Evolutionary conservation across 2,888 invertebrate genomes (phyloP).

Genomic region (Thera obeliscata): DNA sequence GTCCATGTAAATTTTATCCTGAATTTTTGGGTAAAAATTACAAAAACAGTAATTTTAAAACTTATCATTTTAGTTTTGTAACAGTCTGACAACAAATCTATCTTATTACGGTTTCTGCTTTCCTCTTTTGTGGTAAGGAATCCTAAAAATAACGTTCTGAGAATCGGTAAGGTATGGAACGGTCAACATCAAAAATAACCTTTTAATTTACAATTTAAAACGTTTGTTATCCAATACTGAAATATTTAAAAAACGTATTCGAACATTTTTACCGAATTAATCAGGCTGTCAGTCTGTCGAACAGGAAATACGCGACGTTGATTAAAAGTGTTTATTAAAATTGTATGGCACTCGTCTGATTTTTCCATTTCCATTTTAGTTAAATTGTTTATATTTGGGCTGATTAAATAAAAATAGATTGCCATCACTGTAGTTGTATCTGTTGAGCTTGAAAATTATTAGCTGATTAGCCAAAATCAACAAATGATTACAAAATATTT

Average conservation of each 20-base stretch:
- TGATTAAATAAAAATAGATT: neutral
- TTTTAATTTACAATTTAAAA: constrained; percentile 25
- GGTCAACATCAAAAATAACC: constrained; percentile 15
- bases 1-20: no score
- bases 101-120: neutral
- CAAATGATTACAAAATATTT: no score
- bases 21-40: no score
- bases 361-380: constrained; percentile 45
- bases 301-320: constrained; percentile 44
- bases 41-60: no score
- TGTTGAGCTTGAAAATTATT: no score
- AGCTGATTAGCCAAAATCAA: no score
- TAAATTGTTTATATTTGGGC: neutral
- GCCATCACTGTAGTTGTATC: no score
- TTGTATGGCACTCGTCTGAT: constrained; percentile 41
- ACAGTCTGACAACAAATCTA: no score
- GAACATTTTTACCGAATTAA: constrained; percentile 44
- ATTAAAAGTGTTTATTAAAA: constrained; percentile 52
- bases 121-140: neutral
- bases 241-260: constrained; percentile 41
- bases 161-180: neutral
- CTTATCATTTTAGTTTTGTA: no score
- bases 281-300: constrained; percentile 41
- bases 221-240: constrained; percentile 31
- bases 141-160: neutral